phyloP scores from a whole-genome alignment of 2,888 invertebrate genomes.

The Noctua comes region DNA sequence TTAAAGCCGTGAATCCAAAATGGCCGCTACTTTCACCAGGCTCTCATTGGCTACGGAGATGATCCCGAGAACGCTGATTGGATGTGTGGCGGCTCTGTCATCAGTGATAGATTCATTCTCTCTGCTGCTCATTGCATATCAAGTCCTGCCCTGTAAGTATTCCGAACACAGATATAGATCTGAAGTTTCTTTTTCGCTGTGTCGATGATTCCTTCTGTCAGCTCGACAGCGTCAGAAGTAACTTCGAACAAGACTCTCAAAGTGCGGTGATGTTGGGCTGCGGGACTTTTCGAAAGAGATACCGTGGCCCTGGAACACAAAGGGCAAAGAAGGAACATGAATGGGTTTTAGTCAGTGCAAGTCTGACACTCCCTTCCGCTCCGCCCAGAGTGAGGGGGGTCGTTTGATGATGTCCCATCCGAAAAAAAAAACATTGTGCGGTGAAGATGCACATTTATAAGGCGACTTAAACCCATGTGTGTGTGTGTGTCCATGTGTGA shows the following conservation, averaged over 20 bases:
- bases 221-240: not conserved
- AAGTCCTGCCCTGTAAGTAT: constrained; percentile 42
- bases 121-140: constrained; percentile 56
- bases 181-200: no score
- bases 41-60: constrained; percentile 47
- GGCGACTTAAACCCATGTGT: no score
- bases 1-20: not conserved
- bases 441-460: not conserved
- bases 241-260: not conserved
- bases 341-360: no score
- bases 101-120: constrained; percentile 48
- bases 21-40: constrained; percentile 21
- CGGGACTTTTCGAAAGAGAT: no score
- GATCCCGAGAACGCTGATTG: constrained; percentile 26
- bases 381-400: no score
- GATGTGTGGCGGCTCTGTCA: constrained; percentile 56
- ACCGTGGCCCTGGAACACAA: no score
- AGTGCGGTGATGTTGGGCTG: not conserved
- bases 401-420: no score
- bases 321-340: no score
- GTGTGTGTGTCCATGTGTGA: no score
- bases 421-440: no score
- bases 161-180: not conserved
- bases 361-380: no score
- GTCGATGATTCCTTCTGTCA: not conserved